Evolutionary conservation across 2,888 invertebrate genomes (phyloP), one percentile per base, ranked within the genome.

Genomic region (Lasioglossum calceatum): DNA sequence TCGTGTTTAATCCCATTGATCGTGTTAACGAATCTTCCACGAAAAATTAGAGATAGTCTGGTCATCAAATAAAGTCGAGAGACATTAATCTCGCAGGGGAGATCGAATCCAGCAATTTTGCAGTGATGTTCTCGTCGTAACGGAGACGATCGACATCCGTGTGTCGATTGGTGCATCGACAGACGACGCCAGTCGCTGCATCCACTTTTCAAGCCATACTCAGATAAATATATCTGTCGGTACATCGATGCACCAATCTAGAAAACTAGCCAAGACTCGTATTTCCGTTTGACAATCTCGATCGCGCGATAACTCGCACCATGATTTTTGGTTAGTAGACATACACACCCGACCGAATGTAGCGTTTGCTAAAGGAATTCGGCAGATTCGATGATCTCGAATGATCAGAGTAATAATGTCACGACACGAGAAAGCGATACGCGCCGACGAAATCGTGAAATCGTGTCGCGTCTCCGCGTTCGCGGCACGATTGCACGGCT

Each of bases 401-500:
- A n/a, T 58, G 58, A 54, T 42, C 50, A 19, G 23, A 8, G n/a
- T 39, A 50, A 78, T 7, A 50, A 78, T 7, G 27, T 8, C 3
- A 23, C 4, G 16, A 4, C 10, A 7, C 54, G n/a, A 70, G n/a
- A 23, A 47, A 79, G 16, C 32, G 27, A 16, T 32, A n/a, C 61
- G 23, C 27, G 73, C 71, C 83, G 61, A 10, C 64, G 19, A 75
- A 82, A 87, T 88, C 89, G 81, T 87, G 19, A 75, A 82, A 87
- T 88, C 89, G 81, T 87, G 88, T n/a, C 85, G 67, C 84, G 88
- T 91, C 90, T 91, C 91, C 88, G 91, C 89, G 78, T 73, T 47
- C 85, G 90, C 83, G 87, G 36, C 90, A 82, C 79, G 90, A 90
- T 87, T 82, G 64, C 75, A 16, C 12, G 39, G 32, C 54, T 47